These are phyloP conservation scores for Rhagologus leucostigma DNA, from an alignment of 2,113 vertebrate species.

Conservation along the genomic window DNA sequence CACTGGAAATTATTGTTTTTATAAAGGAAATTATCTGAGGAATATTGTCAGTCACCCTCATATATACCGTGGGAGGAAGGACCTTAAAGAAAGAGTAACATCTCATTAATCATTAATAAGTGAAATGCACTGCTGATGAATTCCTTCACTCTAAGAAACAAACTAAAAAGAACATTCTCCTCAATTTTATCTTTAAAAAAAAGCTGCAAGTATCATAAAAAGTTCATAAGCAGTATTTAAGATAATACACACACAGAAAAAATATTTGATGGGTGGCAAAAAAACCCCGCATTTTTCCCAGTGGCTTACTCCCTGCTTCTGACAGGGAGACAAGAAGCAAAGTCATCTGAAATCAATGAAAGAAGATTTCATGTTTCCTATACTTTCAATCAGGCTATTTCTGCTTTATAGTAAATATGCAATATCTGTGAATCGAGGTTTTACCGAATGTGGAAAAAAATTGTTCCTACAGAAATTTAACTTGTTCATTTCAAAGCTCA, in stretches of 20 bases:
- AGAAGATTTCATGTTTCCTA: neutral
- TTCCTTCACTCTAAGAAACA: neutral
- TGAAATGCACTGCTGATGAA: neutral
- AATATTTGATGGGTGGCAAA: neutral
- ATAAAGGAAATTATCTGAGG: slow-evolving; percentile 88
- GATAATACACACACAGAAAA: neutral
- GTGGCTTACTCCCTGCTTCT: neutral
- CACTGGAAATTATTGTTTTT: slow-evolving; percentile 78
- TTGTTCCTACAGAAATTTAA: neutral
- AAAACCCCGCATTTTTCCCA: rapidly evolving
- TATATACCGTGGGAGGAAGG: slow-evolving; percentile 83
- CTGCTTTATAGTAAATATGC: neutral
- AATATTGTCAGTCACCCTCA: slow-evolving; percentile 93
- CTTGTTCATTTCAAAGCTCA: neutral
- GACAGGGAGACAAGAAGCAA: neutral
- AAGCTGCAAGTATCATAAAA: neutral
- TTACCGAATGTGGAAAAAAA: neutral
- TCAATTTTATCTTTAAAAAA: neutral
- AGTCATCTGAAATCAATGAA: neutral
- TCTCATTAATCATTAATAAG: neutral
- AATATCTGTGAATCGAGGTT: neutral
- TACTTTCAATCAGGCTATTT: neutral
- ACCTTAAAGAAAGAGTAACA: slow-evolving; percentile 71
- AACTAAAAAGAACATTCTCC: neutral
- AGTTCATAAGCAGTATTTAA: neutral